Evolutionary conservation across 1,140 invertebrate genomes (phyloP), one percentile per base, ranked within the genome.

Genomic region (Diorhabda sublineata): DNA sequence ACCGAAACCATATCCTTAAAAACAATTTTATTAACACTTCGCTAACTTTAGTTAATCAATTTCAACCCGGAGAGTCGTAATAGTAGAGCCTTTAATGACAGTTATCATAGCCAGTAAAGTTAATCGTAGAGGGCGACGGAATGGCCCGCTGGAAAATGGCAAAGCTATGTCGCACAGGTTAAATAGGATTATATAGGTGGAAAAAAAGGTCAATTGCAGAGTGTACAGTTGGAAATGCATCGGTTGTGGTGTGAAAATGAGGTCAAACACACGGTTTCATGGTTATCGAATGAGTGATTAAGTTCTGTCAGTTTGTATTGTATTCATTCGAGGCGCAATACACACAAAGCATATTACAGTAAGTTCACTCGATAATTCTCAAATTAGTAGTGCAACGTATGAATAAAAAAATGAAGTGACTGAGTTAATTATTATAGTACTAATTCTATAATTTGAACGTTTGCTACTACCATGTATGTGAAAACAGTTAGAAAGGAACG

Each of bases 31-130:
- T 52, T 52, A 52, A 52, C 47, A 52, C 47, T 52, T 52, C 6
- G 47, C 47, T n/a, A 52, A 52, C 47, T 52, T 52, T 52, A 52
- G n/a, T 52, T 52, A 52, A 52, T 52, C 47, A 52, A 52, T 52
- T 52, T 52, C 47, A n/a, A 8, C n/a, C 47, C 6, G 47, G 47
- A 52, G 47, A 52, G 4, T n/a, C 47, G 47, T 52, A 3, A 52
- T n/a, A n/a, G 47, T 6, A 52, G 47, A 52, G 47, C 47, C 47
- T 52, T 52, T 52, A 52, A 52, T 52, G 47, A 52, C 47, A 52
- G 47, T 52, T 52, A 52, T 52, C 47, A 52, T 52, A 6, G 47
- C 47, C 47, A 52, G 47, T 52, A 52, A 52, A 52, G 47, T 52
- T 52, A 52, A 52, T 52, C 47, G 47, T n/a, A 52, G 4, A 52